Evolutionary conservation across 2,797 vertebrate species (phyloP).

Genomic region (Sus cebifrons): DNA sequence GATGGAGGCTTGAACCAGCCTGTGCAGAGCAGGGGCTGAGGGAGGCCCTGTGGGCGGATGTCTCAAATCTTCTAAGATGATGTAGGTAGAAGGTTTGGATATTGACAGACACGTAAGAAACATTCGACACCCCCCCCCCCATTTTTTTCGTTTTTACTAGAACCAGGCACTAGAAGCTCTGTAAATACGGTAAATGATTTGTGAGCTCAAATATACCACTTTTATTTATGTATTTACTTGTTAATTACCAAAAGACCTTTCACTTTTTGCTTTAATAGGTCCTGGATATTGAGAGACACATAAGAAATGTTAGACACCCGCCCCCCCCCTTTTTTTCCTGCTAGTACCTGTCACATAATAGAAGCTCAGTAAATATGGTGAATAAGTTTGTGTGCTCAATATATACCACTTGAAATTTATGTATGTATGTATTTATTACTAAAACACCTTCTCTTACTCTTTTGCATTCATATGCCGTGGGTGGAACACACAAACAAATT

Average conservation of each 20-base stretch:
- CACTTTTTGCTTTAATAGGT: background rate
- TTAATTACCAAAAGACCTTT: background rate
- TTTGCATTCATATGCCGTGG: background rate
- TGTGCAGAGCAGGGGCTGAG: background rate
- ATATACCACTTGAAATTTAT: background rate
- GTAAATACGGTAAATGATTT: no score
- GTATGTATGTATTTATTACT: background rate
- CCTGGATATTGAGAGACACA: background rate
- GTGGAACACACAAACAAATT: no score
- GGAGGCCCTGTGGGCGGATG: rapidly evolving
- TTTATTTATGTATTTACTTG: no score
- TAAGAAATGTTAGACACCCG: background rate
- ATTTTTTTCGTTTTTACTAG: background rate
- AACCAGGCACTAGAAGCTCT: background rate
- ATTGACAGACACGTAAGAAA: background rate
- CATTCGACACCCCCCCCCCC: no score
- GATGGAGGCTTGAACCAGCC: background rate
- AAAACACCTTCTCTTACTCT: background rate
- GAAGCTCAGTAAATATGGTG: background rate
- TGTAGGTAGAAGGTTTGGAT: background rate
- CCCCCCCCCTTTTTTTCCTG: no score
- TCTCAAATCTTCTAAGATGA: background rate
- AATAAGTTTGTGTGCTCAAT: background rate
- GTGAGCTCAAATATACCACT: background rate
- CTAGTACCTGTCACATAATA: background rate